Evolutionary conservation across 2,113 vertebrate genomes (phyloP).

Genomic region (Macroglossus sobrinus): DNA sequence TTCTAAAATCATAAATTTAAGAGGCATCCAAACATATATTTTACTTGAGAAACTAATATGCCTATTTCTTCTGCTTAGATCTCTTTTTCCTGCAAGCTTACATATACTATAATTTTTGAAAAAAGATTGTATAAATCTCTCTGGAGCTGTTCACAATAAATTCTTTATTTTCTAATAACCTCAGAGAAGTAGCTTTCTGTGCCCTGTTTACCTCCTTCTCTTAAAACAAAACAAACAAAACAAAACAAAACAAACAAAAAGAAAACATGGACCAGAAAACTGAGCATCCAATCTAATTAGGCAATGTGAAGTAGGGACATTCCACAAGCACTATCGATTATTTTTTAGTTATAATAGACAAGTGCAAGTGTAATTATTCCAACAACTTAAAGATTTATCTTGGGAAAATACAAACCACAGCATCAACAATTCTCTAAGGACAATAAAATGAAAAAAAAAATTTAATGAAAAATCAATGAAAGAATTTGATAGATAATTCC

Average conservation of each 20-base stretch:
- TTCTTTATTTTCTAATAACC: constrained; percentile 41
- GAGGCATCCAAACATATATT: not conserved
- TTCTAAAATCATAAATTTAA: not conserved
- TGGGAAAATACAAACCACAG: constrained; percentile 6
- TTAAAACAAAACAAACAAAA: not conserved
- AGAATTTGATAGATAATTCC: not conserved
- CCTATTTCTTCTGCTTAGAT: not conserved
- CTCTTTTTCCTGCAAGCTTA: not conserved
- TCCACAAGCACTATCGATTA: not conserved
- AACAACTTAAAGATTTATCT: not conserved
- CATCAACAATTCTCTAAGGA: not conserved
- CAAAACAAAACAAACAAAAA: not conserved
- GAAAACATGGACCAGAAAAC: not conserved
- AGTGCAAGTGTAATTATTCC: not conserved
- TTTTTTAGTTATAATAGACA: not conserved
- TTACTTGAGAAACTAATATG: not conserved
- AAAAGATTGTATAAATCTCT: not conserved
- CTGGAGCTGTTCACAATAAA: not conserved
- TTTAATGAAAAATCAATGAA: not conserved
- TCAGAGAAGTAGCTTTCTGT: not conserved
- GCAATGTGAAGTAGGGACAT: not conserved
- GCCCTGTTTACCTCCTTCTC: not conserved
- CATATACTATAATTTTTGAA: not conserved
- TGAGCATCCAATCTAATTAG: not conserved
- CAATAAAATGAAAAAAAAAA: not conserved